These are phyloP conservation scores for Lanistes nyassanus DNA, from an alignment of 1,140 invertebrate genomes.

Conservation along the genomic window DNA sequence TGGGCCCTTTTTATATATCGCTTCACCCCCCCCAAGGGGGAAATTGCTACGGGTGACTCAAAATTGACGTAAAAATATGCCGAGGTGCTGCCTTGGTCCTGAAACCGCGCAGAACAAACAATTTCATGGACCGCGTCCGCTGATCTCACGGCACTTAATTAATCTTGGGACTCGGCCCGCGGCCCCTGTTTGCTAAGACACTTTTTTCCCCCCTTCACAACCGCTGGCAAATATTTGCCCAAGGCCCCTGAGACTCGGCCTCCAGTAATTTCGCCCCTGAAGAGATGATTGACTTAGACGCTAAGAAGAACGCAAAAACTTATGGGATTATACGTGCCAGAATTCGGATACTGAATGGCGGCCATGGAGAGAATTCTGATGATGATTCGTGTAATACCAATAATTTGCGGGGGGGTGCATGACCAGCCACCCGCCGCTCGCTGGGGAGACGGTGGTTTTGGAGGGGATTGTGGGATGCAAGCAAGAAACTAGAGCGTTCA, in stretches of 20 bases:
- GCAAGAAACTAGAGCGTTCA: no score
- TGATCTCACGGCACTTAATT: slow-evolving; percentile 18
- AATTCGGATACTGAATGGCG: slow-evolving; percentile 11
- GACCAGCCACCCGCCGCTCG: background rate
- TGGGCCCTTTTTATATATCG: background rate
- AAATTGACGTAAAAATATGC: slow-evolving; percentile 6
- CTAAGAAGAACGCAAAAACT: slow-evolving; percentile 21
- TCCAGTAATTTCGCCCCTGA: slow-evolving; percentile 9
- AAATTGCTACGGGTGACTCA: slow-evolving; percentile 2
- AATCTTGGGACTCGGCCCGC: background rate
- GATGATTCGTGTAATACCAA: slow-evolving; percentile 14
- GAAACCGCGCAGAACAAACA: slow-evolving; percentile 9
- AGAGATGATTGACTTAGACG: slow-evolving; percentile 23
- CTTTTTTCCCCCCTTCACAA: slow-evolving; percentile 6
- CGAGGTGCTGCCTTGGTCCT: background rate
- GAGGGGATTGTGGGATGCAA: background rate
- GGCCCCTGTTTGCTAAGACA: slow-evolving; percentile 7
- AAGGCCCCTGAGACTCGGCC: background rate
- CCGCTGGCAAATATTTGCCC: slow-evolving; percentile 22
- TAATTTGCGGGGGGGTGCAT: background rate
- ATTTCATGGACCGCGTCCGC: slow-evolving; percentile 15
- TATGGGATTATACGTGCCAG: slow-evolving; percentile 17
- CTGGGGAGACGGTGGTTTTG: background rate
- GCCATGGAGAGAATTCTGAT: slow-evolving; percentile 18
- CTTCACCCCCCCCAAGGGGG: background rate